Percentiles rank a stretch among this genome's conserved stretches.
phyloP scores from a whole-genome alignment of 2,113 vertebrate species.

The Archocentrus centrarchus region DNA sequence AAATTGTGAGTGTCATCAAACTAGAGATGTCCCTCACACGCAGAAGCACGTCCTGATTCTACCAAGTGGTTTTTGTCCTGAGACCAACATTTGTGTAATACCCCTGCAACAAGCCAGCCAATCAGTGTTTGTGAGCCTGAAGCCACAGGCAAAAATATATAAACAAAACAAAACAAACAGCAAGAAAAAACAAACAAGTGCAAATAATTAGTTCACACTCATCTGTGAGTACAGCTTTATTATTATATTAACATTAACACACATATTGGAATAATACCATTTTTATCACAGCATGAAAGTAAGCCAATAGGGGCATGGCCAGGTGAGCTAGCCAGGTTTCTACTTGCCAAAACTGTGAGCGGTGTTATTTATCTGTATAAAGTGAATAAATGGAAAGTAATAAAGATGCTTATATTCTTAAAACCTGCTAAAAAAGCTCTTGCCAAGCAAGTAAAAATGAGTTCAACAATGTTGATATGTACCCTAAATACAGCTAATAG shows the following conservation, averaged over 20 bases:
- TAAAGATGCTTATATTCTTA: fast-evolving
- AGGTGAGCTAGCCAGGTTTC: not conserved
- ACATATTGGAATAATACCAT: not conserved
- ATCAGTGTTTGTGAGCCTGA: too few species aligned
- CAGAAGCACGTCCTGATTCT: not conserved
- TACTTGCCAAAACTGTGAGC: not conserved
- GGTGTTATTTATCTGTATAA: not conserved
- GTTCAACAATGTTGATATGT: not conserved
- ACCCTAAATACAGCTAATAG: not conserved
- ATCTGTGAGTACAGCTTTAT: not conserved
- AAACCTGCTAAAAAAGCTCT: too few species aligned
- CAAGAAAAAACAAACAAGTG: not conserved
- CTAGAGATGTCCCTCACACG: not conserved
- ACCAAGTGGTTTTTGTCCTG: not conserved
- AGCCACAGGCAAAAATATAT: too few species aligned
- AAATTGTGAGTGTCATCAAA: not conserved
- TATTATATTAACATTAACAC: not conserved
- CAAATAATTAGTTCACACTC: not conserved
- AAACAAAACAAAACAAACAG: too few species aligned
- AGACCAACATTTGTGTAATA: too few species aligned
- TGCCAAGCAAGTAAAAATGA: too few species aligned
- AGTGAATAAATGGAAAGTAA: not conserved
- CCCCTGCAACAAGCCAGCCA: too few species aligned
- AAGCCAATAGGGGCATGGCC: not conserved
- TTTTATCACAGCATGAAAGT: not conserved